phyloP scores from a whole-genome alignment of 2,888 invertebrate species.

The Chloroclysta siterata region DNA sequence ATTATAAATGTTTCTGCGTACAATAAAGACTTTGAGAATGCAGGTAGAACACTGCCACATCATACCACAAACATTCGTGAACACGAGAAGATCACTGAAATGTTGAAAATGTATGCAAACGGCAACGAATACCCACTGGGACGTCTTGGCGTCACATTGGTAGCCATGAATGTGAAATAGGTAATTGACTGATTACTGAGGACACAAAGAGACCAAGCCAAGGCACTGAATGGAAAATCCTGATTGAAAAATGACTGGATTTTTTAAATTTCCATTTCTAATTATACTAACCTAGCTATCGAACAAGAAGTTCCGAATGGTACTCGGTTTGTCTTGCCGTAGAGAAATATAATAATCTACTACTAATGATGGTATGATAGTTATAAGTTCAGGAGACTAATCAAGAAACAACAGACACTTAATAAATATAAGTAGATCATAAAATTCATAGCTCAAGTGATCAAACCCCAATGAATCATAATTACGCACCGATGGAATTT shows the following conservation, averaged over 20 bases:
- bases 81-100: not conserved
- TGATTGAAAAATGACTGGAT: constrained; percentile 11
- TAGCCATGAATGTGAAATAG: constrained; percentile 12
- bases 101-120: not conserved
- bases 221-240: constrained; percentile 7
- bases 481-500: constrained; percentile 20
- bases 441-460: not conserved
- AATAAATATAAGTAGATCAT: not conserved
- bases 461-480: constrained; percentile 14
- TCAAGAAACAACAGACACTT: no score
- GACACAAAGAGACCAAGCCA: constrained; percentile 16
- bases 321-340: not conserved
- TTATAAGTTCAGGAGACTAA: no score
- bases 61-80: not conserved
- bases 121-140: not conserved
- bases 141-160: not conserved
- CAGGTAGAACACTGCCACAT: not conserved
- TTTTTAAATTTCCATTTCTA: constrained; percentile 1
- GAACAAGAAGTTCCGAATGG: not conserved
- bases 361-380: no score
- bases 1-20: no score
- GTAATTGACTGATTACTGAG: constrained; percentile 27
- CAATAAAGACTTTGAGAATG: not conserved
- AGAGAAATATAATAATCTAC: no score
- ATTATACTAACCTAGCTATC: not conserved